Conservation (phyloP, 2,888 invertebrate species). For the Apotomis capreana region DNA sequence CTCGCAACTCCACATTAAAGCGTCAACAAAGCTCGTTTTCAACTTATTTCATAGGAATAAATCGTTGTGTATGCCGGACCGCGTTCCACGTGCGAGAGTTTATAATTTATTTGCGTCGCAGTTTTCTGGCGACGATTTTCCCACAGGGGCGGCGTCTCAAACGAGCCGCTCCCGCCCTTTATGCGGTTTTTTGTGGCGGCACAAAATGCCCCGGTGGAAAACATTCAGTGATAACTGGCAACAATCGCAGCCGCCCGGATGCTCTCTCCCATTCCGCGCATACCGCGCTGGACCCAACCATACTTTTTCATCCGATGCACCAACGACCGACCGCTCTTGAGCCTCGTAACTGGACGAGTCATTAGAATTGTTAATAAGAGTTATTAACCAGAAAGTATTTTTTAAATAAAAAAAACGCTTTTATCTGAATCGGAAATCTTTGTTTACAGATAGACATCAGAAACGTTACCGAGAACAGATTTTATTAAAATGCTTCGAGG, state of each 20-base stretch:
- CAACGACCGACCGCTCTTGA: constrained; percentile 61
- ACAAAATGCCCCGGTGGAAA: constrained; percentile 81
- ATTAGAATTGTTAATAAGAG: constrained; percentile 50
- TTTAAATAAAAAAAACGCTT: constrained; percentile 34
- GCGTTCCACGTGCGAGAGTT: constrained; percentile 78
- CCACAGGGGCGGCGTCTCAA: constrained; percentile 82
- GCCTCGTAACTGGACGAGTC: constrained; percentile 56
- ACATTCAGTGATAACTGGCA: constrained; percentile 84
- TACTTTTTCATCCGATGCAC: constrained; percentile 78
- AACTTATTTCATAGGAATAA: constrained; percentile 43
- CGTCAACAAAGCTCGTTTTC: constrained; percentile 63
- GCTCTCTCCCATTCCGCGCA: constrained; percentile 80
- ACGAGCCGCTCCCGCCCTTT: constrained; percentile 82
- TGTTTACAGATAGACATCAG: constrained; percentile 14
- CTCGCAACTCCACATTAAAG: constrained; percentile 45
- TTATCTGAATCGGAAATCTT: constrained; percentile 26
- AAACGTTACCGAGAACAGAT: constrained; percentile 19
- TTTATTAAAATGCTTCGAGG: constrained; percentile 14
- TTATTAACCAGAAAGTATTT: constrained; percentile 46
- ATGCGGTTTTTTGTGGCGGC: constrained; percentile 81
- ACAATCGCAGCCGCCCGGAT: constrained; percentile 83
- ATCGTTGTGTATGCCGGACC: constrained; percentile 65
- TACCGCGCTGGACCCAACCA: constrained; percentile 72
- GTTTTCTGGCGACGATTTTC: constrained; percentile 83
- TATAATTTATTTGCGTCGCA: constrained; percentile 82